A percentile compares a stretch with the other conserved stretches of the same genome.
These are phyloP conservation scores for Drosophila setosimentum DNA, from an alignment of 2,888 invertebrate species.

Conservation along the genomic window DNA sequence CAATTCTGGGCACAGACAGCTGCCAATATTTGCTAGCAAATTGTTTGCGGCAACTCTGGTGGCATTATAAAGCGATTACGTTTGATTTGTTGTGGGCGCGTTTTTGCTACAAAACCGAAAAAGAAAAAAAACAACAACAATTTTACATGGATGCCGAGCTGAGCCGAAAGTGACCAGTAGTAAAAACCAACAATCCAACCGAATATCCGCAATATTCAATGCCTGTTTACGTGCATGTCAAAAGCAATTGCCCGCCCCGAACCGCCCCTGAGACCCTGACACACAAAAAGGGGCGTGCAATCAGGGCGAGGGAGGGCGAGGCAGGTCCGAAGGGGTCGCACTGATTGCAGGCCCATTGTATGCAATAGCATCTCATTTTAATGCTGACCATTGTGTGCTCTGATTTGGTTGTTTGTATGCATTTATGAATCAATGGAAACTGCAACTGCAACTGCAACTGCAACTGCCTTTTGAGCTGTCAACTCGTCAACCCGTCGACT, in stretches of 20 bases:
- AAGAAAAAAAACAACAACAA: constrained; percentile 15
- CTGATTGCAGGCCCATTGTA: constrained; percentile 68
- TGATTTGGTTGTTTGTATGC: constrained; percentile 63
- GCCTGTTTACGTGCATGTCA: constrained; percentile 50
- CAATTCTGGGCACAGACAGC: constrained; percentile 38
- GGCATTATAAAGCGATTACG: constrained; percentile 69
- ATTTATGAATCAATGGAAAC: constrained; percentile 52
- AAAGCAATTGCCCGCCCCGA: constrained; percentile 38
- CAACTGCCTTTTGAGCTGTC: constrained; percentile 47
- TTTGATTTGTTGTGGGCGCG: constrained; percentile 37
- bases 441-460: constrained; percentile 22
- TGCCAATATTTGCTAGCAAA: constrained; percentile 52
- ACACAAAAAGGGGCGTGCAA: constrained; percentile 56
- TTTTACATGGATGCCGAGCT: constrained; percentile 36
- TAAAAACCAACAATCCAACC: constrained; percentile 2
- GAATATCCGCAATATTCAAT: constrained; percentile 33
- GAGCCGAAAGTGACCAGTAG: neutral
- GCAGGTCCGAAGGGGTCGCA: constrained; percentile 15
- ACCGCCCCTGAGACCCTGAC: constrained; percentile 44
- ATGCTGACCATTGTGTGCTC: constrained; percentile 66
- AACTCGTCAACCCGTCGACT: constrained; percentile 45
- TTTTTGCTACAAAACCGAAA: constrained; percentile 30
- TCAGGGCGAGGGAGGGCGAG: constrained; percentile 41
- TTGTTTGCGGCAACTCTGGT: constrained; percentile 53
- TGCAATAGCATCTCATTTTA: constrained; percentile 62